Evolutionary conservation across 2,888 invertebrate species (phyloP).

Genomic region (Melanostoma mellinum): DNA sequence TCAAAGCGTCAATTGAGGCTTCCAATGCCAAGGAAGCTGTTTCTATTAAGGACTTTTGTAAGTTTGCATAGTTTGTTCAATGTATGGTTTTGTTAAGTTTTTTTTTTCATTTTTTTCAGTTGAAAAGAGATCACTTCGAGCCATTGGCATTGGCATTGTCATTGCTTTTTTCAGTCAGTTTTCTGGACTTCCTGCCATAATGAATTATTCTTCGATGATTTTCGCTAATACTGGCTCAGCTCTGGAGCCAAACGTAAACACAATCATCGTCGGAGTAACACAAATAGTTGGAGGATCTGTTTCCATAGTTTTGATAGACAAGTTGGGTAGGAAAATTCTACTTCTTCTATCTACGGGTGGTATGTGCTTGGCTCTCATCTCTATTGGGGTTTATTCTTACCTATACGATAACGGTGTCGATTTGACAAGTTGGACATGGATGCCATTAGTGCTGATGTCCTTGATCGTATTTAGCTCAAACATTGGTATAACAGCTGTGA

Average conservation of each 20-base stretch:
- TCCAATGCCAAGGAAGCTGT: constrained; percentile 44
- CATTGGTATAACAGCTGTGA: constrained; percentile 78
- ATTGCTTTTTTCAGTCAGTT: constrained; percentile 77
- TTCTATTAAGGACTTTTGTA: constrained; percentile 76
- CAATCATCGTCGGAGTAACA: constrained; percentile 78
- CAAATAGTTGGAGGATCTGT: constrained; percentile 78
- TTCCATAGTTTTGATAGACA: constrained; percentile 78
- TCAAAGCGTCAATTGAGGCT: constrained; percentile 74
- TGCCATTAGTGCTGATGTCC: constrained; percentile 78
- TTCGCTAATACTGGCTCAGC: constrained; percentile 77
- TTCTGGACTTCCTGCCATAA: constrained; percentile 79
- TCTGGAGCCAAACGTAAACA: constrained; percentile 78
- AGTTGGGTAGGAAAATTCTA: constrained; percentile 78
- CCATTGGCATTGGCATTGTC: constrained; percentile 75
- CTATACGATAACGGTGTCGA: constrained; percentile 74
- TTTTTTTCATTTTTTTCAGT: constrained; percentile 72
- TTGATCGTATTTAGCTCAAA: constrained; percentile 77
- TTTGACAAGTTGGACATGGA: constrained; percentile 74
- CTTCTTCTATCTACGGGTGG: constrained; percentile 78
- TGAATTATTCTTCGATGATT: constrained; percentile 80
- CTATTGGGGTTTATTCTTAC: constrained; percentile 77
- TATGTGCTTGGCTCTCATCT: constrained; percentile 76
- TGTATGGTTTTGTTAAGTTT: not conserved
- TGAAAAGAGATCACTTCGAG: constrained; percentile 76
- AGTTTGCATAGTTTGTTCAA: constrained; percentile 40